Conservation (phyloP, 2,113 vertebrate species). For the Corythaeola cristata region DNA sequence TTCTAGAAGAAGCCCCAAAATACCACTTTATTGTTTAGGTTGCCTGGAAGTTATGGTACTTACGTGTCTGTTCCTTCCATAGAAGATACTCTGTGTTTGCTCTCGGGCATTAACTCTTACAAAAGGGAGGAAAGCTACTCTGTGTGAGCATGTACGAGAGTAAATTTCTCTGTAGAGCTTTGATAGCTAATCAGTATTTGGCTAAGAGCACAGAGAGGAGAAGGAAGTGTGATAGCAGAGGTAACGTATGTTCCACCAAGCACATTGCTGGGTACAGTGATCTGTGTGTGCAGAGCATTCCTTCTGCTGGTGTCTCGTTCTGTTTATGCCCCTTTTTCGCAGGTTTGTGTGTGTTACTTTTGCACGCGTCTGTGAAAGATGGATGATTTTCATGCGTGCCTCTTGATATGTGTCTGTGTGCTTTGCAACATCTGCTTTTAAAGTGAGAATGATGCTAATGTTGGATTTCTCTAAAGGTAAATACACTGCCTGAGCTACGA, state of each 20-base stretch:
- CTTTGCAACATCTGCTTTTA: background rate
- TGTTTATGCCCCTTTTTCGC: background rate
- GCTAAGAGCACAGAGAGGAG: background rate
- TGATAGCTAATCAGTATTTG: background rate
- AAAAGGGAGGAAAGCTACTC: background rate
- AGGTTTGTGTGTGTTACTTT: background rate
- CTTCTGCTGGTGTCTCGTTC: background rate
- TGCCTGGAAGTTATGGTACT: constrained; percentile 4
- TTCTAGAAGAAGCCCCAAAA: constrained; percentile 34
- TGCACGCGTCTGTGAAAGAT: background rate
- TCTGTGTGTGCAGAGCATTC: background rate
- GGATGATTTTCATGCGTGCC: background rate
- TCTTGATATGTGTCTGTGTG: background rate
- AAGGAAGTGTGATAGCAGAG: background rate
- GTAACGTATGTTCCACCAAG: background rate
- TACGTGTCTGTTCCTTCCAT: background rate
- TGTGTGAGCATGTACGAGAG: background rate
- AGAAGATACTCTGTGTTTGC: background rate
- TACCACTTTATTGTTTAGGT: constrained; percentile 26
- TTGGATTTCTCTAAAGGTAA: background rate
- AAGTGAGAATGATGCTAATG: background rate
- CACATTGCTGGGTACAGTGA: rapidly evolving
- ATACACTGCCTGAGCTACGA: background rate
- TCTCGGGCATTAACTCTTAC: background rate
- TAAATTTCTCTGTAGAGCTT: background rate